A percentile compares a stretch with the other conserved stretches of the same genome.
Conservation (phyloP, 2,113 vertebrate genomes). For the Archilochus colubris region DNA sequence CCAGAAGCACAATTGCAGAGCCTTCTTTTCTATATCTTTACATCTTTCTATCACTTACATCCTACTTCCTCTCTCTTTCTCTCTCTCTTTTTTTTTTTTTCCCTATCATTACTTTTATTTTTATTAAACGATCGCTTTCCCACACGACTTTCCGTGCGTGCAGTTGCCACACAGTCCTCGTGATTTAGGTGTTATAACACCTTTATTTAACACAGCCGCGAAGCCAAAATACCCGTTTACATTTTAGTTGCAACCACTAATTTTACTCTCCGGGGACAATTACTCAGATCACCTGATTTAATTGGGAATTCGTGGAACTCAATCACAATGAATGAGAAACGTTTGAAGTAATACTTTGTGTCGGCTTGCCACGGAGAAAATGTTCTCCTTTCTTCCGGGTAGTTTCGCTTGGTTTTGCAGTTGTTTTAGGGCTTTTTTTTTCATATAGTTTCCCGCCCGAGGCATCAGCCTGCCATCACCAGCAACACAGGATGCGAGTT, state of each 20-base stretch:
- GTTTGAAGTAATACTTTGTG: not conserved
- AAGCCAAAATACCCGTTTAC: constrained; percentile 39
- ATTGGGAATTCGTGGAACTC: not conserved
- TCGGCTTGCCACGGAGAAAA: not conserved
- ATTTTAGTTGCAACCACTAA: constrained; percentile 29
- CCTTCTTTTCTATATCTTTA: not conserved
- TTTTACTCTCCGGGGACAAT: constrained; percentile 16
- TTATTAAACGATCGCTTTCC: not conserved
- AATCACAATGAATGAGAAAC: not conserved
- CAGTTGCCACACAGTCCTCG: not conserved
- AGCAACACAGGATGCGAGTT: not conserved
- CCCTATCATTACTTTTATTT: no score
- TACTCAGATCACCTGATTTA: not conserved
- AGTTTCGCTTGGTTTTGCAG: not conserved
- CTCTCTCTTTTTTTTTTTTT: not conserved
- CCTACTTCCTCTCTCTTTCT: not conserved
- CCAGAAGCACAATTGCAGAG: not conserved
- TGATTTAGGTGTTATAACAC: constrained; percentile 35
- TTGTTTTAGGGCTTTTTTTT: not conserved
- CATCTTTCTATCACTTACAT: not conserved
- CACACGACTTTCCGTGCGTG: not conserved
- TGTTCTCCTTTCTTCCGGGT: not conserved
- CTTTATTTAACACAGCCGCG: constrained; percentile 14
- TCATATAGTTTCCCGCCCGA: not conserved
- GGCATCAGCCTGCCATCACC: not conserved